phyloP scores from a whole-genome alignment of 2,113 vertebrate species.

The Sialia sialis region DNA sequence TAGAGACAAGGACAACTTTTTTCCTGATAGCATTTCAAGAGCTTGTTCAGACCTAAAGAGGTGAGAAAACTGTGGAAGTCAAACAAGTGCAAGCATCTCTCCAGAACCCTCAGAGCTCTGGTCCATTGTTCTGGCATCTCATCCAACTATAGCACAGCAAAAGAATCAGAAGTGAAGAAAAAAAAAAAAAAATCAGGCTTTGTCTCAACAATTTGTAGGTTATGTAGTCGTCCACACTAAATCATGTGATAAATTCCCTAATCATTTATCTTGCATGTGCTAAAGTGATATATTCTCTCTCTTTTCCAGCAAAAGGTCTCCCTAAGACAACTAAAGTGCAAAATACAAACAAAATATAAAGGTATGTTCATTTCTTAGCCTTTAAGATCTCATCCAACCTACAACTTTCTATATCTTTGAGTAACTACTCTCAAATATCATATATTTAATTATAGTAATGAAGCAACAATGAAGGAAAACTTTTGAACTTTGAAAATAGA shows the following conservation, averaged over 20 bases:
- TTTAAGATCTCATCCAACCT: not conserved
- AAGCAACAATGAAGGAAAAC: not conserved
- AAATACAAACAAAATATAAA: not conserved
- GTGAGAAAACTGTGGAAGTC: not conserved
- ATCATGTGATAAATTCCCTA: not conserved
- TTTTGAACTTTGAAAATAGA: not conserved
- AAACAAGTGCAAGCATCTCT: not conserved
- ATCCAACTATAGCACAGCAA: not conserved
- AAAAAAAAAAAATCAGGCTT: not conserved
- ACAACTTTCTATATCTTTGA: not conserved
- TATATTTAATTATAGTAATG: not conserved
- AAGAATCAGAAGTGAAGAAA: not conserved
- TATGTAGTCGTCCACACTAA: not conserved
- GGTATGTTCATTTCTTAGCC: not conserved
- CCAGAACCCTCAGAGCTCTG: not conserved
- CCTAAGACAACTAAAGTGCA: not conserved
- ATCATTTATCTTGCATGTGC: not conserved
- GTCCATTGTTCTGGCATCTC: not conserved
- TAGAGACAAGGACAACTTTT: not conserved
- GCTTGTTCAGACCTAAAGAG: not conserved
- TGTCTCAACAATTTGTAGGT: not conserved
- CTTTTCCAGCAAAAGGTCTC: not conserved
- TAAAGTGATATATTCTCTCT: not conserved
- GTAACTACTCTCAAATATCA: not conserved
- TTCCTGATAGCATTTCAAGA: not conserved